These are phyloP conservation scores for Melieria picta DNA, from an alignment of 2,888 invertebrate species.

Conservation along the genomic window DNA sequence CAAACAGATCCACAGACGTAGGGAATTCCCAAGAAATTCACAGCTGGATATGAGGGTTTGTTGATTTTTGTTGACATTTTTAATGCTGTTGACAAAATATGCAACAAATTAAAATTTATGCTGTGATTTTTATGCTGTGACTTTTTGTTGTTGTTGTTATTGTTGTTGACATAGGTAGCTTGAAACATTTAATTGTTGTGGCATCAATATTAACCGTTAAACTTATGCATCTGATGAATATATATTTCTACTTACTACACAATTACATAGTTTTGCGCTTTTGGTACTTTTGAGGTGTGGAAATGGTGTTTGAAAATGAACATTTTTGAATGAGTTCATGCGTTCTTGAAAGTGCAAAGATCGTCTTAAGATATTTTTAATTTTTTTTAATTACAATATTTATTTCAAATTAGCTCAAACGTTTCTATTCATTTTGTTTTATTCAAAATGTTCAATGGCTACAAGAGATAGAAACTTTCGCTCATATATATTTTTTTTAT, in stretches of 20 bases:
- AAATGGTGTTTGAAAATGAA: no score
- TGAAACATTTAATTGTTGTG: no score
- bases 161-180: neutral
- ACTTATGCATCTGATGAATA: no score
- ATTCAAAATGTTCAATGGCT: no score
- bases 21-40: constrained; percentile 65
- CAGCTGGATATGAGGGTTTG: constrained; percentile 57
- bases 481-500: no score
- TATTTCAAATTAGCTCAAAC: neutral
- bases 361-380: neutral
- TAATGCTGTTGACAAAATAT: constrained; percentile 50
- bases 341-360: no score
- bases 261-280: no score
- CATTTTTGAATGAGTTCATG: no score
- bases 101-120: constrained; percentile 51
- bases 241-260: no score
- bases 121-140: constrained; percentile 25
- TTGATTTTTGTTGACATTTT: constrained; percentile 50
- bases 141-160: neutral
- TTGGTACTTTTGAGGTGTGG: no score
- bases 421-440: no score
- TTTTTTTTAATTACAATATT: neutral
- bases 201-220: no score
- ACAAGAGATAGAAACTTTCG: neutral
- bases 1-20: constrained; percentile 36